A percentile compares a stretch with the other conserved stretches of the same genome.
These are phyloP conservation scores for Stictonetta naevosa DNA, from an alignment of 2,113 vertebrate genomes.

Conservation along the genomic window DNA sequence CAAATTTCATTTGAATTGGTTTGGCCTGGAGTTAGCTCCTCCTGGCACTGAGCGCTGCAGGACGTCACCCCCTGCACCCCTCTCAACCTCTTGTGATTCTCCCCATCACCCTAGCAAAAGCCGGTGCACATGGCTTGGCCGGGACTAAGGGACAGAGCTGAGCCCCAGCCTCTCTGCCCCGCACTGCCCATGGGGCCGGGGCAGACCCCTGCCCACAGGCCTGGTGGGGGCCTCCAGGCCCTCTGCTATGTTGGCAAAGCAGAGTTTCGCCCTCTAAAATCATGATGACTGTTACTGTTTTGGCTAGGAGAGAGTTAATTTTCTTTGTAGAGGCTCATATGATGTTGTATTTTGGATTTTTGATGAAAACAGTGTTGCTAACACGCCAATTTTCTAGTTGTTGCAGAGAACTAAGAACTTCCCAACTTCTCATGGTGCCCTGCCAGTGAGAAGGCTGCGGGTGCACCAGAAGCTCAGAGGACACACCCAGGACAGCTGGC, in stretches of 20 bases:
- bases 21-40: not conserved
- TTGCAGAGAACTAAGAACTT: too few relatives aligned
- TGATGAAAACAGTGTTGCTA: too few relatives aligned
- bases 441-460: too few relatives aligned
- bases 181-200: not conserved
- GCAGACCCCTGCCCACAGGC: not conserved
- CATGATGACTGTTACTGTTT: not conserved
- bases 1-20: not conserved
- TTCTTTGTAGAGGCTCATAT: too few relatives aligned
- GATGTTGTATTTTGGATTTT: too few relatives aligned
- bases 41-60: not conserved
- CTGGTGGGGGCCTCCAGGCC: not conserved
- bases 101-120: rapidly evolving
- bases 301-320: not conserved
- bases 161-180: rapidly evolving
- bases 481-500: too few relatives aligned
- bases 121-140: too few relatives aligned
- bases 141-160: not conserved
- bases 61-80: too few relatives aligned
- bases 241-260: not conserved
- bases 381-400: too few relatives aligned
- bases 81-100: not conserved
- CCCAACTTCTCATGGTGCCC: too few relatives aligned
- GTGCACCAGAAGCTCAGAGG: too few relatives aligned
- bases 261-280: not conserved